Evolutionary conservation across 1,140 invertebrate genomes (phyloP), one percentile per base, ranked within the genome.

Genomic region (Drosophila persimilis): DNA sequence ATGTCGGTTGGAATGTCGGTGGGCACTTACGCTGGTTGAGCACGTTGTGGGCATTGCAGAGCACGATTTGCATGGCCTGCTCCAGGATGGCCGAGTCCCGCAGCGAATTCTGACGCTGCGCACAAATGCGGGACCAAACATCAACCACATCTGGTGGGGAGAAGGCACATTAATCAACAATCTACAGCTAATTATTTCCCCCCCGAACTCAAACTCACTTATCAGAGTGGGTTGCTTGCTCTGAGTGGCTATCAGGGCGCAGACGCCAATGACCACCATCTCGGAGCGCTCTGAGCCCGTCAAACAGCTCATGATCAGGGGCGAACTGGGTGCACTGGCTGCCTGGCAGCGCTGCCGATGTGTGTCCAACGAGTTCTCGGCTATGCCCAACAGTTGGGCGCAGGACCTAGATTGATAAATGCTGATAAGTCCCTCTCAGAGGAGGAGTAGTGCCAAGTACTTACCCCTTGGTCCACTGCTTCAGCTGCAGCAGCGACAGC

Each of bases 391-490:
- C 3, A 90, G 46, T 24, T 91, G 84, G n/a, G 83, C 64, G 8
- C 86, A 67, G 6, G 75, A 81, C 44, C 91, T 91, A n/a, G 60
- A 0, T 2, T 20, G 2, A 13, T 24, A 7, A 15, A 52, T 24
- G 13, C 17, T 7, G 9, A 20, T 26, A 6, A 22, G 22, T 35
- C 41, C 0, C 0, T 13, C 35, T 13, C 0, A 11, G 31, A 29
- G 29, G 1, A 0, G 6, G 2, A 45, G 35, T 26, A 17, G 7
- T 41, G 20, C 3, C 6, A 1, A 0, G 15, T n/a, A 39, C 39
- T 62, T 73, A 91, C 91, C 77, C 80, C 74, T 91, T 91, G 50
- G 86, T 85, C 91, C 91, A 91, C 47, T 88, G 66, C 48, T 91
- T 91, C 0, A 91, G 86, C 72, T 91, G 90, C 20, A 91, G 52